Conservation (phyloP, 2,797 vertebrate genomes). For the Microcaecilia unicolor region DNA sequence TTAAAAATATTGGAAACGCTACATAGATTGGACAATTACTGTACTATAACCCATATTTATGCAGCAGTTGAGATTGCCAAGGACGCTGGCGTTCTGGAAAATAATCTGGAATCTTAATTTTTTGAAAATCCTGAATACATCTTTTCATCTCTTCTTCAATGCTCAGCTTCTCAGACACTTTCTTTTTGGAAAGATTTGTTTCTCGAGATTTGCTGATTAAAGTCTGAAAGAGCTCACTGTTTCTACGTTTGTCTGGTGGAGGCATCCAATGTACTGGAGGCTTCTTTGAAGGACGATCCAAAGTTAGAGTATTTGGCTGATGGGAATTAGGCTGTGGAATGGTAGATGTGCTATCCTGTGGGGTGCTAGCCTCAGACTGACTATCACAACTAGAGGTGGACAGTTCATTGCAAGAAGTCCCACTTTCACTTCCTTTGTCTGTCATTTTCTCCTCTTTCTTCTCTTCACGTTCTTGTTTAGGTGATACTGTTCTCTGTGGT, state of each 20-base stretch:
- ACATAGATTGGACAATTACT: not conserved
- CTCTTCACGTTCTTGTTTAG: constrained; percentile 66
- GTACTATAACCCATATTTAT: constrained; percentile 74
- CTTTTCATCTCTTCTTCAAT: constrained; percentile 81
- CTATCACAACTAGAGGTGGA: constrained; percentile 81
- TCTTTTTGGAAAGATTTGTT: constrained; percentile 73
- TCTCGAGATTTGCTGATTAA: constrained; percentile 73
- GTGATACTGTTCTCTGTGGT: constrained; percentile 55
- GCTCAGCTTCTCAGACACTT: constrained; percentile 70
- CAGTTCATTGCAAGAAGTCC: constrained; percentile 73
- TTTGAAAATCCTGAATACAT: constrained; percentile 80
- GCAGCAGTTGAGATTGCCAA: constrained; percentile 79
- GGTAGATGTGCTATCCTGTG: constrained; percentile 59
- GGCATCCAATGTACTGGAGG: constrained; percentile 72
- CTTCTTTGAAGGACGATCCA: constrained; percentile 75
- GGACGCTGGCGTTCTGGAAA: constrained; percentile 78
- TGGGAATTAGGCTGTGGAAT: constrained; percentile 56
- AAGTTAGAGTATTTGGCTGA: constrained; percentile 69
- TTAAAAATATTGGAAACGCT: constrained; percentile 11
- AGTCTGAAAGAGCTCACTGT: constrained; percentile 84
- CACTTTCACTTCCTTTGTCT: constrained; percentile 81
- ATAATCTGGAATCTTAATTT: constrained; percentile 75
- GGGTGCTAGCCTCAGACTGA: constrained; percentile 70
- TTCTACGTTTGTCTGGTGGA: constrained; percentile 70
- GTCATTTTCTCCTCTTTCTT: constrained; percentile 59